Base-by-base conservation (phyloP, 2,888 invertebrate species). In the Octodonta nipae region DNA sequence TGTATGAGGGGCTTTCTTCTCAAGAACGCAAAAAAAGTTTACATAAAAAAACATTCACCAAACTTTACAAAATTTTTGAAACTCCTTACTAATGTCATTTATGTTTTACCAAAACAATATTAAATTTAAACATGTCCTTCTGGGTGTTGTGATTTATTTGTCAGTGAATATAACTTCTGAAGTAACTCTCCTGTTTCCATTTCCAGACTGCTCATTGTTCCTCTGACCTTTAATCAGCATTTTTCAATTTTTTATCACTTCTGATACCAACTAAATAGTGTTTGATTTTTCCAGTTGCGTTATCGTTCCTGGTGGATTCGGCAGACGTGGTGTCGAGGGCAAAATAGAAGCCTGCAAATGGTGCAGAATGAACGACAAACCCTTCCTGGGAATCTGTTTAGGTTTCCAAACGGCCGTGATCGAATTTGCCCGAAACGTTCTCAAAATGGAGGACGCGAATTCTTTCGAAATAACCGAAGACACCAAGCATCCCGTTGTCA, bases 291-390 rank as follows among this genome's bases (percentile, higher is more conserved):
- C 26, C 47, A 88, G 87, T 57, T 95, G 93, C 15, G 78, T 96
- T 0, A 72, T 98, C 44, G 89, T 98, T 1, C 96, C 98, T 3
- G 98, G 98, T 35, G 98, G 98, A 7, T 98, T 99, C 60, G 98
- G 98, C 1, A 78, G 79, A 44, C 73, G 96, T 33, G 98, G 98
- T 4, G 78, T 91, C 53, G 92, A 93, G 58, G 98, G 98, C 0
- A 98, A 91, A 66, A 87, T 98, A 29, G 75, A 78, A 38, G 95
- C 96, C 0, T 85, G 86, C 45, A 73, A 81, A 49, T 96, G 91
- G 88, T 93, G 95, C 38, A 71, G 98, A 22, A 77, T 75, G 50
- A 89, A 84, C 30, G 75, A 80, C 28, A 86, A 82, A 54, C 98
- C 98, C 0, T 86, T 84, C 62, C 67, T 98, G 11, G 98, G 96